Conservation (phyloP, 2,113 vertebrate species). For the Ailurus styani region DNA sequence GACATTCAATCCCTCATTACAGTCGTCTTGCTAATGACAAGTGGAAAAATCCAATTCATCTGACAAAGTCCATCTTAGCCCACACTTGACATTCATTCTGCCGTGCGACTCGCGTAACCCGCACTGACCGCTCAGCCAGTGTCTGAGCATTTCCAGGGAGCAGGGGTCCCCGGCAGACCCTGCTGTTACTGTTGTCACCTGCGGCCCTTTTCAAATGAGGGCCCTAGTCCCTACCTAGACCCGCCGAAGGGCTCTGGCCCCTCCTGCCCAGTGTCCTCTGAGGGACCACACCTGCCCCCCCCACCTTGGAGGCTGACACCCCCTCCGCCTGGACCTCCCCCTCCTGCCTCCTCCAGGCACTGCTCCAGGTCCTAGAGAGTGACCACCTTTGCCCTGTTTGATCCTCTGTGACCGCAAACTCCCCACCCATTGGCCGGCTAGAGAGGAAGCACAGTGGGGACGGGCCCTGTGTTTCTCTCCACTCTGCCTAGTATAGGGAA, state of each 20-base stretch:
- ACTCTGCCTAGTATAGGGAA: fast-evolving
- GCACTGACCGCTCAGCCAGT: not conserved
- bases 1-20: fast-evolving
- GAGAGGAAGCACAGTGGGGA: no score
- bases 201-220: not conserved
- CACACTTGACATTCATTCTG: not conserved
- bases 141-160: not conserved
- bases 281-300: not conserved
- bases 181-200: fast-evolving
- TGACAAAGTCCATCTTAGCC: not conserved
- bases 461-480: fast-evolving
- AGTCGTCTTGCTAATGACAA: not conserved
- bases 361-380: fast-evolving
- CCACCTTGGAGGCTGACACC: fast-evolving
- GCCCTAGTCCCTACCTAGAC: not conserved
- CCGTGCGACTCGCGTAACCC: not conserved
- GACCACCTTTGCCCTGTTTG: fast-evolving
- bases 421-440: no score
- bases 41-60: no score
- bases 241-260: not conserved
- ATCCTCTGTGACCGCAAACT: fast-evolving
- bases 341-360: not conserved
- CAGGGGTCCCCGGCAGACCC: not conserved
- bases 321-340: not conserved
- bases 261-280: not conserved